Evolutionary conservation across 2,797 vertebrate species (phyloP), one percentile per base, ranked within the genome.

Genomic region (Echeneis naucrates): DNA sequence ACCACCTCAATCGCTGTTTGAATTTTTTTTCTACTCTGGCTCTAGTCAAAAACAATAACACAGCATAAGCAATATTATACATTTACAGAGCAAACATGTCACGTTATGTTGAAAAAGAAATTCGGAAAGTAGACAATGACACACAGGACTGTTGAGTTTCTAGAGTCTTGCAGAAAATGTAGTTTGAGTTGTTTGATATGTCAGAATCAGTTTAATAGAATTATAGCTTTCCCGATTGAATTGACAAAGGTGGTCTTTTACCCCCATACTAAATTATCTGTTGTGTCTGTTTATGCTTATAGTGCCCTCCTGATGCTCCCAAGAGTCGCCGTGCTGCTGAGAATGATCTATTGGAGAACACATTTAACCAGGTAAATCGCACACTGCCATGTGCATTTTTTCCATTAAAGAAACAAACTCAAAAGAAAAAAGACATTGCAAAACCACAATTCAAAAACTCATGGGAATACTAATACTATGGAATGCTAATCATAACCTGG

Each of bases 291-390:
- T 59, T 6, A 0, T 10, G 13, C 17, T 8, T 69, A 3, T 89
- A 99, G 98, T 99, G 98, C 58, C 93, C 95, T 12, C 85, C 93
- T 0, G 97, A 98, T 50, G 92, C 88, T 0, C 89, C 96, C 40
- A 99, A 99, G 92, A 96, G 94, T 16, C 96, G 98, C 0, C 94
- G 98, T 53, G 96, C 97, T 23, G 97, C 96, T 2, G 96, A 97
- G 77, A 94, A 92, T 54, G 91, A 97, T 89, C 94, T 97, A 61
- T 90, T 95, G 14, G 96, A 97, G 73, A 96, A 95, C 89, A 86
- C 93, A 0, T 95, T 96, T 58, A 91, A 92, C 68, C 92, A 96
- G 78, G 95, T 97, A 80, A 78, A 47, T 42, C 11, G 16, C 19
- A 67, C 10, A 33, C 11, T 14, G 54, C 4, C 5, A 6, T 30